Conservation (phyloP, 2,113 vertebrate species). For the Dryoscopus gambensis region DNA sequence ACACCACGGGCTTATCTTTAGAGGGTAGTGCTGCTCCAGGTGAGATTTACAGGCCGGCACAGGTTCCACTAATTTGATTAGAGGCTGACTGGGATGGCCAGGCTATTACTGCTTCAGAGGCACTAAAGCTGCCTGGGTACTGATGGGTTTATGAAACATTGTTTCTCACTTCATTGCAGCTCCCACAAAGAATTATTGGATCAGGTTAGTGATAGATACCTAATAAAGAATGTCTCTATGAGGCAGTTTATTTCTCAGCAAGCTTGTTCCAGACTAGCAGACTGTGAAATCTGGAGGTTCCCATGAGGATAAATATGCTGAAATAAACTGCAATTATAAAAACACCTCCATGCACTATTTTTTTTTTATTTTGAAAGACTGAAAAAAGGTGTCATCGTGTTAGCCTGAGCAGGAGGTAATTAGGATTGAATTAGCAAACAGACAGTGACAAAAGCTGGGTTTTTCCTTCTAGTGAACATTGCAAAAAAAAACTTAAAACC, state of each 20-base stretch:
- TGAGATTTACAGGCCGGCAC: slow-evolving; percentile 11
- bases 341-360: background rate
- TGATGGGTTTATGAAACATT: slow-evolving; percentile 66
- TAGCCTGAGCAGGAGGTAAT: background rate
- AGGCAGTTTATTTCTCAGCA: slow-evolving; percentile 52
- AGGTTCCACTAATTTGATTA: slow-evolving; percentile 42
- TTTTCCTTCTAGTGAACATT: background rate
- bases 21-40: background rate
- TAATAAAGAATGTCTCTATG: slow-evolving; percentile 49
- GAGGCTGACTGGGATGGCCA: slow-evolving; percentile 20
- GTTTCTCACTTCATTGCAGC: slow-evolving; percentile 62
- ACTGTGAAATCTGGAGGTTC: slow-evolving; percentile 46
- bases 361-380: background rate
- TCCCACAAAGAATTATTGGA: slow-evolving; percentile 54
- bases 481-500: background rate
- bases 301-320: slow-evolving; percentile 46
- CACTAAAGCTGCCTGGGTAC: slow-evolving; percentile 51
- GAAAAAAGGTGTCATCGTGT: background rate
- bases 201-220: slow-evolving; percentile 45
- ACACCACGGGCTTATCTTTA: background rate
- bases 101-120: slow-evolving; percentile 6
- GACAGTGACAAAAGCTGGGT: background rate
- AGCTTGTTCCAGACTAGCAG: slow-evolving; percentile 33
- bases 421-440: background rate
- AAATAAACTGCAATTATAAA: slow-evolving; percentile 23